These are phyloP conservation scores for Dichetophora obliterata DNA, from an alignment of 2,888 invertebrate species.

Conservation along the genomic window DNA sequence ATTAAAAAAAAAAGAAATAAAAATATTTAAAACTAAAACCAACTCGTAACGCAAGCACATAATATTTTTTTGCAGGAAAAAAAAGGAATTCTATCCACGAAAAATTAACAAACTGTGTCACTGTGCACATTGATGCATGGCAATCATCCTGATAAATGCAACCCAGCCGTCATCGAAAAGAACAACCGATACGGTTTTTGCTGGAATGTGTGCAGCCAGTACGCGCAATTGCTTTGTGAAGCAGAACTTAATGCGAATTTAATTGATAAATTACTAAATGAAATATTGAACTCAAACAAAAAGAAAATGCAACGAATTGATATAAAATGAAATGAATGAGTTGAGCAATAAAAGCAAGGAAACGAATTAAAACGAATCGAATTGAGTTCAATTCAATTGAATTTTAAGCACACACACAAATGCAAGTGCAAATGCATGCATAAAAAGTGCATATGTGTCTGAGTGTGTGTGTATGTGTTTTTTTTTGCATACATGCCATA, in stretches of 20 bases:
- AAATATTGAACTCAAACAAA: not conserved
- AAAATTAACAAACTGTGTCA: no score
- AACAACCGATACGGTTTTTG: no score
- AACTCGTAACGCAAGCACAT: no score
- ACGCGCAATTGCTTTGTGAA: not conserved
- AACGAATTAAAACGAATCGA: not conserved
- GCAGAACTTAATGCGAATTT: conserved; percentile 25
- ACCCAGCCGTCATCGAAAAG: no score
- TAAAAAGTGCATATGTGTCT: not conserved
- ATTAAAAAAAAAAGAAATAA: no score
- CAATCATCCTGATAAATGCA: no score
- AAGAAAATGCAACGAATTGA: not conserved
- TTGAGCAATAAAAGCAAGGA: not conserved
- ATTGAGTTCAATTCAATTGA: conserved; percentile 2
- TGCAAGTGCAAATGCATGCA: not conserved
- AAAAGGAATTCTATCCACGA: no score
- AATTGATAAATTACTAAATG: conserved; percentile 29
- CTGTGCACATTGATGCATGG: no score
- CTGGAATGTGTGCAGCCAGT: not conserved
- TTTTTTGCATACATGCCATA: no score
- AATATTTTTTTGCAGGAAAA: no score
- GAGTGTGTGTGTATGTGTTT: not conserved
- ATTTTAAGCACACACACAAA: not conserved
- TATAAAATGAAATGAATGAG: not conserved
- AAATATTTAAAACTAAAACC: no score